phyloP scores from a whole-genome alignment of 2,888 invertebrate species.

The Nomada goodeniana region DNA sequence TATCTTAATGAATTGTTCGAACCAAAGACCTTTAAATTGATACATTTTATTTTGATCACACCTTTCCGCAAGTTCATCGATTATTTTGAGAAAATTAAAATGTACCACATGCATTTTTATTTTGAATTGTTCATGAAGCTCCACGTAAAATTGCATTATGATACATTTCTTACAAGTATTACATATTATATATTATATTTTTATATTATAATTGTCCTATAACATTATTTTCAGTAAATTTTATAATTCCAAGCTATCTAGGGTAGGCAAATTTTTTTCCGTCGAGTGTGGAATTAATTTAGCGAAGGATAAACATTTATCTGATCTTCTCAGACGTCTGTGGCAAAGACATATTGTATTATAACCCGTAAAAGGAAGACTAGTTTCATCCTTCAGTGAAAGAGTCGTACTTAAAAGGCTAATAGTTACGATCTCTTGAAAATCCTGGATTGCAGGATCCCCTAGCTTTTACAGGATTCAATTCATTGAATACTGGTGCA shows the following conservation, averaged over 20 bases:
- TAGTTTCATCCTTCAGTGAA: slow-evolving; percentile 37
- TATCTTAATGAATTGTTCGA: no score
- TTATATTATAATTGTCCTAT: neutral
- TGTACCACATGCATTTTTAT: no score
- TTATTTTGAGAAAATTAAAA: no score
- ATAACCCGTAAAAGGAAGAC: slow-evolving; percentile 25
- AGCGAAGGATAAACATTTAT: neutral
- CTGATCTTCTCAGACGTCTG: neutral
- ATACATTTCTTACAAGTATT: no score
- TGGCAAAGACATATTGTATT: neutral
- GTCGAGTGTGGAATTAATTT: neutral
- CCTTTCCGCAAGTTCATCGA: no score
- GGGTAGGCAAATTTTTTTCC: neutral
- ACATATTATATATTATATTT: no score
- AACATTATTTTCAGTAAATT: slow-evolving; percentile 1
- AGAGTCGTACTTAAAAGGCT: slow-evolving; percentile 30
- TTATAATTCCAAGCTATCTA: neutral
- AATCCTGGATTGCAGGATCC: slow-evolving; percentile 32
- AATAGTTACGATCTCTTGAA: slow-evolving; percentile 36
- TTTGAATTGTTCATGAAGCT: no score
- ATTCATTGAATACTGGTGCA: slow-evolving; percentile 17
- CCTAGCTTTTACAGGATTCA: slow-evolving; percentile 13
- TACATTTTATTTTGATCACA: no score
- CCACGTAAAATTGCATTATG: no score
- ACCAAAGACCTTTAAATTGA: no score